Evolutionary conservation across 1,140 invertebrate genomes (phyloP), one percentile per base, ranked within the genome.

Genomic region (Trichonephila clavipes): DNA sequence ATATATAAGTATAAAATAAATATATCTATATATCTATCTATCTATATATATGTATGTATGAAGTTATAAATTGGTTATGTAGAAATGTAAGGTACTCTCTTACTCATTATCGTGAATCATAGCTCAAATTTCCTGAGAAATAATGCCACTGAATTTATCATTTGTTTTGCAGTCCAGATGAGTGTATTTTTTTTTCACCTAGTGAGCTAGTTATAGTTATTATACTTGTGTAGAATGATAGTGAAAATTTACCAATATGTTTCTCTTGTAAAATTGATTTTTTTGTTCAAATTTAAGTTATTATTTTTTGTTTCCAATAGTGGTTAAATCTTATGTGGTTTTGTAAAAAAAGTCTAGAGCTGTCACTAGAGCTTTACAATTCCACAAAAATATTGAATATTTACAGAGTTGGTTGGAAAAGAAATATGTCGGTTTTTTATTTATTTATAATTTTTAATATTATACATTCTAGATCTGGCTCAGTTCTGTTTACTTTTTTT

Each of bases 21-120:
- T 93, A 93, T 93, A 66, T 93, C 88, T 92, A 92, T 86, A 58
- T 66, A 66, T 92, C 81, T 85, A 85, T 86, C 83, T 86, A 85
- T 86, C 85, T 86, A 86, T 86, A 58, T 86, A 19, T 87, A 82
- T 90, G 69, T 88, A 88, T 88, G 28, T 58, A 64, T 18, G 16
- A 83, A 88, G 64, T 61, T 64, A 85, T 58, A 85, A 85, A 85
- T n/a, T 88, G 86, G 61, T 88, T 88, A 40, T 64, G 86, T 64
- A 88, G 86, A 64, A 64, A 64, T 64, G 61, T 88, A 44, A 88
- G 61, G 34, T 58, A 61, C 0, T 10, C 82, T 51, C 40, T 21
- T 61, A n/a, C 72, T 34, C 72, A 19, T 77, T 77, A 40, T 69
- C 24, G n/a, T n/a, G 66, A 69, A 69, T 77, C 72, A 77, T 77